Base-by-base conservation (phyloP, 2,797 vertebrate genomes). In the Bufotes viridis region DNA sequence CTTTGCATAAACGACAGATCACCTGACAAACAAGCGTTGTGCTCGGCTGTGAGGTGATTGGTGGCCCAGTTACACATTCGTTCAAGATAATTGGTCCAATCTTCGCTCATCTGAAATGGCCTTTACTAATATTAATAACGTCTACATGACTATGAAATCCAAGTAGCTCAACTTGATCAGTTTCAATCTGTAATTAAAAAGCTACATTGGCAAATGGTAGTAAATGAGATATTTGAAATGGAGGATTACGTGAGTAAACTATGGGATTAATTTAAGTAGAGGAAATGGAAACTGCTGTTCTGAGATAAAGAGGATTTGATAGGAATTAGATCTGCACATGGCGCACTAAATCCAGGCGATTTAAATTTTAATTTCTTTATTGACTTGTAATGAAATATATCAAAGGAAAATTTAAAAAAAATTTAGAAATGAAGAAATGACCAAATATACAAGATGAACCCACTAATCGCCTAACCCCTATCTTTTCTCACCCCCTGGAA, bases 221-320 rank as follows among this genome's bases (percentile, higher is more conserved):
- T 84, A 84, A 84, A 74, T 84, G 65, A 84, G 69, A 84, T 82
- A 82, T 42, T 84, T 74, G 11, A 70, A 84, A 74, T 74, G 82
- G 67, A 84, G 82, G 82, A 75, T 84, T 84, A 74, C 69, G 12
- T 74, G 75, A 84, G 26, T 74, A 74, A 84, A 84, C 82, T 74
- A 60, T 34, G 20, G 82, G 69, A 84, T 84, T 84, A 84, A 24
- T 7, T 72, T 74, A 74, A 72, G 82, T 60, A 84, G 53, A 61
- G 67, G 82, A 74, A 84, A 84, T 84, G 29, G 69, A 84, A 84
- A 84, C 82, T 84, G 69, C 82, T 57, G 67, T 74, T 84, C 82
- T 74, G 67, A 74, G 67, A 60, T 84, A 74, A 84, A 84, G 82
- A 70, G 82, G 81, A 84, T 84, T 84, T 60, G 55, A 74, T 84